Conservation (phyloP, 2,113 vertebrate genomes). For the Girardinichthys multiradiatus region DNA sequence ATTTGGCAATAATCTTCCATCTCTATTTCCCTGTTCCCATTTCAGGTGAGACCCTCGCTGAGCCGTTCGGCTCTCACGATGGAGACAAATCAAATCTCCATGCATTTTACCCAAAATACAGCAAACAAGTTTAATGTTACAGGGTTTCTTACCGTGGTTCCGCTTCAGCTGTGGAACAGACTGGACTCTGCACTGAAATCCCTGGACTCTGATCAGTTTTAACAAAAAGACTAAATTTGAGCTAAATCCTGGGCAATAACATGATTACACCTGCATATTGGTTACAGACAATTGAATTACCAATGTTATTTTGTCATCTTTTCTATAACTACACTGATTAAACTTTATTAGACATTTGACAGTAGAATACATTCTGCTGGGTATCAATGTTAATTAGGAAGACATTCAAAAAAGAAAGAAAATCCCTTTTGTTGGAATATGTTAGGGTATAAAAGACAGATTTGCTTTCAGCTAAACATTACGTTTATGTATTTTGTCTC, state of each 20-base stretch:
- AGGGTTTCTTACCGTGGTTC: neutral
- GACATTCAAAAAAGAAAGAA: no score
- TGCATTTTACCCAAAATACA: slow-evolving; percentile 19
- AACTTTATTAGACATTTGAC: neutral
- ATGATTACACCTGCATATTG: neutral
- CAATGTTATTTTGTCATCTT: no score
- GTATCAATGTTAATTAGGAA: no score
- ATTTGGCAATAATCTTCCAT: slow-evolving; percentile 44
- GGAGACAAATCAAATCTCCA: slow-evolving; percentile 10
- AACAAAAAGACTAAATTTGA: no score
- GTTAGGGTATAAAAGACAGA: no score
- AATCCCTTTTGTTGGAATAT: no score
- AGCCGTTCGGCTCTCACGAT: neutral
- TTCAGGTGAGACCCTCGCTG: slow-evolving; percentile 28
- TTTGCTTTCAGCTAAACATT: no score
- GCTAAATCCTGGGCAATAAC: neutral
- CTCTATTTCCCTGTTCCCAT: slow-evolving; percentile 18
- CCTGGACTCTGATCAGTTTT: neutral
- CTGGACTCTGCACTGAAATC: neutral
- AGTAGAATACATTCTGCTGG: neutral
- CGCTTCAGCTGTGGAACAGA: slow-evolving; percentile 8
- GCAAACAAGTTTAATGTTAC: slow-evolving; percentile 25
- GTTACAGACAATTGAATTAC: no score
- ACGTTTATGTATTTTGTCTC: no score
- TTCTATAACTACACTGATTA: neutral